These are phyloP conservation scores for Labeo rohita DNA, from an alignment of 2,113 vertebrate genomes.

Conservation along the genomic window DNA sequence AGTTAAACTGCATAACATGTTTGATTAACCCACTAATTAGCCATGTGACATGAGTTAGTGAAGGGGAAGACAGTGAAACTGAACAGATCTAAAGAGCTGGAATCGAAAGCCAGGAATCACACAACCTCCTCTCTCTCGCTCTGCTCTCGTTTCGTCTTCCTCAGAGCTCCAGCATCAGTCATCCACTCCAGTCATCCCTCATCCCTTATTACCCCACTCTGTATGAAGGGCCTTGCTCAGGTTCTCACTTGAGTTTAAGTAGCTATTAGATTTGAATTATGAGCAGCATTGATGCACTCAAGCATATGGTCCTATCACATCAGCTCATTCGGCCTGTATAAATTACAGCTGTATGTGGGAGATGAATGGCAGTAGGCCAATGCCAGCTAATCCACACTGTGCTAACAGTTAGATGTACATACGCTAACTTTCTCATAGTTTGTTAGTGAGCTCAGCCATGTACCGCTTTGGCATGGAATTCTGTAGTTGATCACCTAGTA, in stretches of 20 bases:
- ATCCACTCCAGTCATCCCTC: slow-evolving; percentile 49
- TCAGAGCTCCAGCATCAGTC: slow-evolving; percentile 46
- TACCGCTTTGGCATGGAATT: slow-evolving; percentile 2
- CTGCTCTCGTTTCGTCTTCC: slow-evolving; percentile 17
- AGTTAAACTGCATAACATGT: slow-evolving; percentile 48
- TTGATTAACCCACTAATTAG: slow-evolving; percentile 55
- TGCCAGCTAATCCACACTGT: slow-evolving; percentile 40
- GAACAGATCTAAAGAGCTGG: slow-evolving; percentile 3
- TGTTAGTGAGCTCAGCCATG: background rate
- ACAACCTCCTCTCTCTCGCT: background rate
- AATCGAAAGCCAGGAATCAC: slow-evolving; percentile 14
- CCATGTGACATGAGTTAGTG: slow-evolving; percentile 2
- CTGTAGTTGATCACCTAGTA: slow-evolving; percentile 20
- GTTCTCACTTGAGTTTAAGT: slow-evolving; percentile 51
- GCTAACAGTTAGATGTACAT: background rate
- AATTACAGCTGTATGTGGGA: slow-evolving; percentile 53
- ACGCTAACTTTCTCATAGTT: slow-evolving; percentile 18
- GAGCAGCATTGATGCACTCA: slow-evolving; percentile 55
- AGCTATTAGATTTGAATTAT: slow-evolving; percentile 62
- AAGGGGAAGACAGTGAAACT: slow-evolving; percentile 8
- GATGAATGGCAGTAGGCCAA: slow-evolving; percentile 49
- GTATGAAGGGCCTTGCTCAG: slow-evolving; percentile 46
- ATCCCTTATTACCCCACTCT: slow-evolving; percentile 55
- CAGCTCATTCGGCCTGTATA: slow-evolving; percentile 47
- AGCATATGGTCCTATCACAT: slow-evolving; percentile 49